Base-by-base conservation (phyloP, 2,888 invertebrate genomes). In the Acanthococcus lagerstroemiae region DNA sequence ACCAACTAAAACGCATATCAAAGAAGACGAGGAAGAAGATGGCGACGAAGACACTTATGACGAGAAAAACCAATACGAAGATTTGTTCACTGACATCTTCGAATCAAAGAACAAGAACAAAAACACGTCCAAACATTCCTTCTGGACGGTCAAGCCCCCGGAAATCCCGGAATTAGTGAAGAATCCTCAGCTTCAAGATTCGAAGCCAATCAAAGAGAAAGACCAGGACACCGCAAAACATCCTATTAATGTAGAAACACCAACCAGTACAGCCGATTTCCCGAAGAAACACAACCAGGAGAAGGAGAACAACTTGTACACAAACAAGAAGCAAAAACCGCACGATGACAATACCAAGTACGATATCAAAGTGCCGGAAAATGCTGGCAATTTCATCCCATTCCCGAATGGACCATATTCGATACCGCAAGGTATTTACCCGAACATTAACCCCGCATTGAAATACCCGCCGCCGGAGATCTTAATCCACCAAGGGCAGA, bases 81-180 rank as follows among this genome's bases (percentile, higher is more conserved):
- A 61, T 21, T 15, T 61, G 15, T 61, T 61, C 52, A 61, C 55
- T n/a, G 66, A 68, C n/a, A 61, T 58, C 24, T 54, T 66, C 52
- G 56, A 65, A 27, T 27, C 56, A 5, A 66, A 60, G 48, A 60
- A 61, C 21, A 66, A 60, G 24, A 54, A 58, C 30, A 50, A 61
- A 12, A 26, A 44, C 44, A 17, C 44, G 2, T 22, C 54, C 7
- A 65, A 54, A 48, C 65, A 55, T 17, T 21, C 65, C 3, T 55
- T 65, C 22, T 65, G 65, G 65, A 46, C 55, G 24, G 22, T 55
- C 2, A 55, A 55, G 22, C 46, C 45, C 5, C 55, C 65, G 22
- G 37, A 48, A 19, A 44, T 54, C 15, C 37, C 65, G 15, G 52
- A 52, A 24, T 54, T 54, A 7, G 52, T 44, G 45, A 54, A 55